Evolutionary conservation across 2,888 invertebrate species (phyloP), one percentile per base, ranked within the genome.

Genomic region (Spialia ferax): DNA sequence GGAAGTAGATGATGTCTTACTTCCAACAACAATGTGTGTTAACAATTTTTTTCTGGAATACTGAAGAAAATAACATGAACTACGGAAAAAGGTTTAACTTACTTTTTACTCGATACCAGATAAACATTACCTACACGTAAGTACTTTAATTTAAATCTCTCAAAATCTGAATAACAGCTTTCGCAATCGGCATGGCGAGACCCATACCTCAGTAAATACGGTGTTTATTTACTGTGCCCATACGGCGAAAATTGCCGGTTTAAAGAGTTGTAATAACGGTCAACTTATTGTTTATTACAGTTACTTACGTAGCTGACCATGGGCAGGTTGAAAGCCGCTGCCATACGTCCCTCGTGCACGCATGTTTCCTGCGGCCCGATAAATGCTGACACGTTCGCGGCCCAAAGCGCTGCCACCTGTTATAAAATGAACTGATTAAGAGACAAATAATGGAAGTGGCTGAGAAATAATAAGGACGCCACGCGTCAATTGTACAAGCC

Each of bases 281-380:
- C 13, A 15, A 10, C 1, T 42, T 11, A 38, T 55, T 45, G 54
- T 48, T 54, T 42, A 60, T 38, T 8, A 29, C 15, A 54, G 32
- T 13, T 20, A 96, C 98, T 96, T 91, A 99, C 99, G 85, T 99
- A 99, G 74, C 99, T 99, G 82, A 99, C 97, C 99, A 99, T 99
- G 5, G 98, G 98, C 59, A 98, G 93, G 87, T 99, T 98, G 90
- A 99, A 98, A 50, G 98, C 97, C 0, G 98, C 97, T 0, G 99
- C 98, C 96, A 99, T 97, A 74, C 97, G 95, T 0, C 97, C 99
- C 88, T 99, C 99, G 86, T 98, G 98, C 20, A 97, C 96, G 86
- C 99, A 98, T 0, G 98, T 97, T 85, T 98, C 98, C 74, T 93
- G 93, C 54, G 93, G 93, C 0, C 98, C 99, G 75, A 99, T 97